Conservation (phyloP, 2,113 vertebrate species). For the Ochotona curzoniae region DNA sequence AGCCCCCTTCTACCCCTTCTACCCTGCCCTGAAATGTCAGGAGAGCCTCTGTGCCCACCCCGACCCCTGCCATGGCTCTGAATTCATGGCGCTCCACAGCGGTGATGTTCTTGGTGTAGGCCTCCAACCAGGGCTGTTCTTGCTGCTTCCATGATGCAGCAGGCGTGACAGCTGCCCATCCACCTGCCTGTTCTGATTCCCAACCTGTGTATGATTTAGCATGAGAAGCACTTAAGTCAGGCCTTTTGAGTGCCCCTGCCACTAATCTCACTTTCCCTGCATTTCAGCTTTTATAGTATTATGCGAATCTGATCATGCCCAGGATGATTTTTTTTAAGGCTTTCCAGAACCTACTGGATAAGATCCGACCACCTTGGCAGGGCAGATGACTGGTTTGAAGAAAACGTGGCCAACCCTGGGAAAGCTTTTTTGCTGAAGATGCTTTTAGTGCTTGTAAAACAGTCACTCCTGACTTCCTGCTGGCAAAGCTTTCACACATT, state of each 20-base stretch:
- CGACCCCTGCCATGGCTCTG: background rate
- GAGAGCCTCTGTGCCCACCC: too few species aligned
- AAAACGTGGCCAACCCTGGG: background rate
- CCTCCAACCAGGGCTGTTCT: background rate
- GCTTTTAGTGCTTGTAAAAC: background rate
- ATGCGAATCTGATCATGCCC: conserved; percentile 28
- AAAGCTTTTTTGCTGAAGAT: conserved; percentile 15
- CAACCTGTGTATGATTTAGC: background rate
- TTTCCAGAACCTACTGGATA: background rate
- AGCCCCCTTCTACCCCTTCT: background rate
- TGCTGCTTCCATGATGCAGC: background rate
- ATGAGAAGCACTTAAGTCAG: background rate
- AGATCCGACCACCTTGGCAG: background rate
- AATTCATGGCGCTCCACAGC: background rate
- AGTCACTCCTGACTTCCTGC: background rate
- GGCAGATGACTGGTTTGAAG: background rate
- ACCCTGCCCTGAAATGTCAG: background rate
- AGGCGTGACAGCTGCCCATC: background rate
- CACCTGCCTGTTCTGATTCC: background rate
- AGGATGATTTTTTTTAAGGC: background rate
- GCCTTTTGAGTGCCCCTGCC: background rate
- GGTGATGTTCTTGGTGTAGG: background rate
- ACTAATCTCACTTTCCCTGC: background rate
- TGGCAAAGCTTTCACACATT: background rate
- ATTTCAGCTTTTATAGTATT: background rate